Conservation (phyloP, 2,113 vertebrate genomes). For the Otolemur garnettii region DNA sequence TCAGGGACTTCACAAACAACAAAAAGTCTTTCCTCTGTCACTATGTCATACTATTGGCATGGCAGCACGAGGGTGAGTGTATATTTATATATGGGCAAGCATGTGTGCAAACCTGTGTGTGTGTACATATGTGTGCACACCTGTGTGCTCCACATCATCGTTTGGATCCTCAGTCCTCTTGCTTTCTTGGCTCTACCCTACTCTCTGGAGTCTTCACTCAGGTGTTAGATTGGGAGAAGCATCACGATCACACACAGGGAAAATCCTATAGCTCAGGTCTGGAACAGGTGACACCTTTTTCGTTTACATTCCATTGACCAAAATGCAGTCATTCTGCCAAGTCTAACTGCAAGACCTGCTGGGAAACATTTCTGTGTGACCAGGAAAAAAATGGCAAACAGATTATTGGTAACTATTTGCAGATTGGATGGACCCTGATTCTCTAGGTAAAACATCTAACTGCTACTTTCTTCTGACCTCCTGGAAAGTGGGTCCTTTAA, state of each 20-base stretch:
- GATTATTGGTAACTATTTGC: neutral
- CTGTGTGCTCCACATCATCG: neutral
- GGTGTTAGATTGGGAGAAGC: neutral
- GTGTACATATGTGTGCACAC: neutral
- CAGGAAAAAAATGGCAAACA: neutral
- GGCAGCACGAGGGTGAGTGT: too few relatives aligned
- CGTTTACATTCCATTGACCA: neutral
- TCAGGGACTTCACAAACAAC: neutral
- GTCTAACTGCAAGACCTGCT: neutral
- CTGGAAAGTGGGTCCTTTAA: neutral
- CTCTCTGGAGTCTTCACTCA: neutral
- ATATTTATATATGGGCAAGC: neutral
- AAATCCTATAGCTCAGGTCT: neutral
- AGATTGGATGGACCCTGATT: neutral
- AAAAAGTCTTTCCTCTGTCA: neutral
- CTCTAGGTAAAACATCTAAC: neutral
- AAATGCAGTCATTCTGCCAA: neutral
- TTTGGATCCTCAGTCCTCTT: neutral
- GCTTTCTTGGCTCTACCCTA: accelerated
- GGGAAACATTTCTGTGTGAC: neutral
- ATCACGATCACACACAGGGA: neutral
- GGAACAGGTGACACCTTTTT: neutral
- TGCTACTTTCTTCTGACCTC: neutral
- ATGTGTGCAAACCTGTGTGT: neutral
- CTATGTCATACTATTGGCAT: neutral